Conservation (phyloP, 2,113 vertebrate genomes). For the Struthio camelus region DNA sequence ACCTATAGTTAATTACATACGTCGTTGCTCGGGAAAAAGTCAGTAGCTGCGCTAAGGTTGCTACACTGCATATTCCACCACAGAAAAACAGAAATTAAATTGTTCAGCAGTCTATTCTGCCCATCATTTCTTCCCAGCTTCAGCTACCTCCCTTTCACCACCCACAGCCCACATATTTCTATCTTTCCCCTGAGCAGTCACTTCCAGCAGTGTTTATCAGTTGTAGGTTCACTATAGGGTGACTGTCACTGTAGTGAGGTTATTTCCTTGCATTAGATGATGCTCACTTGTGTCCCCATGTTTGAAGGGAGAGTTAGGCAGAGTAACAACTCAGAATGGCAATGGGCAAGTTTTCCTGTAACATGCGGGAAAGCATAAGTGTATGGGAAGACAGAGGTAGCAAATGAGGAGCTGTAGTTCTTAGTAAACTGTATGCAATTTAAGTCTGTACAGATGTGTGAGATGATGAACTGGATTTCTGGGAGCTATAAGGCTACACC, state of each 20-base stretch:
- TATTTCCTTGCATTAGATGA: background rate
- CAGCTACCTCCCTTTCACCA: background rate
- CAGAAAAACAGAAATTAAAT: conserved; percentile 17
- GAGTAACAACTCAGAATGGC: background rate
- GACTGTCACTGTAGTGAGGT: background rate
- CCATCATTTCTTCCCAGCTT: background rate
- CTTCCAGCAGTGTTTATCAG: background rate
- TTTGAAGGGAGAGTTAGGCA: background rate
- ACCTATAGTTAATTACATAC: conserved; percentile 8
- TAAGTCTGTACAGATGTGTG: background rate
- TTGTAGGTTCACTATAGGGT: background rate
- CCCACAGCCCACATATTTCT: background rate
- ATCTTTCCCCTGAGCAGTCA: background rate
- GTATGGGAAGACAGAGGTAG: background rate
- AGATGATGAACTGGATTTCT: background rate
- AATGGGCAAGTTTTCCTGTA: background rate
- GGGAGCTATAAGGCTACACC: background rate
- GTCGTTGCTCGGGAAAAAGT: background rate
- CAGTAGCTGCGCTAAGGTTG: background rate
- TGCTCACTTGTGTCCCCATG: background rate
- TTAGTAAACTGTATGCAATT: background rate
- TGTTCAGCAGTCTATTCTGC: background rate
- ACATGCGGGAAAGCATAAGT: background rate
- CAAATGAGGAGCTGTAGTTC: background rate
- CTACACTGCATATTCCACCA: background rate